Evolutionary conservation across 2,888 invertebrate species (phyloP), one percentile per base, ranked within the genome.

Genomic region (Myathropa florea): DNA sequence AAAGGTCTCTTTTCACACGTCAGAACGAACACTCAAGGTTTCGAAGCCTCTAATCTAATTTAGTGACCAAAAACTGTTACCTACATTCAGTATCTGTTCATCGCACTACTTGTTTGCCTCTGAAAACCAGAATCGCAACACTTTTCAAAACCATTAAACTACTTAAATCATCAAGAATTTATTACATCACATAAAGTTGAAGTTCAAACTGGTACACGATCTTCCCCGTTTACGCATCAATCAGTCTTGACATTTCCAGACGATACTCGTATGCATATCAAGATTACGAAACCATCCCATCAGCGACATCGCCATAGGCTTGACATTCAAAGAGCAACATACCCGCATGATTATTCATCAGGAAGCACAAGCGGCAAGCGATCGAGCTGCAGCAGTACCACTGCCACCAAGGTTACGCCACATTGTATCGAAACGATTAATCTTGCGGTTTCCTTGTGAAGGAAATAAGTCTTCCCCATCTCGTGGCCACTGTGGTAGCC

Each of bases 381-480:
- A 28, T 30, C 28, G 68, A 18, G 9, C 60, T 46, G 60, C 39
- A 60, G 10, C 57, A 12, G 23, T 21, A n/a, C 28, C 0, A n/a
- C 23, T 73, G 71, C 12, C 71, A 73, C 26, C 12, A 63, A 57
- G 30, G 60, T 80, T 72, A 14, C 60, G 3, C 28, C 57, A 60
- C 21, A n/a, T 61, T 7, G 14, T 4, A 55, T 36, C 33, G n/a
- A n/a, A n/a, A 36, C 24, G 12, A 76, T 70, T 26, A 76, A 71
- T 76, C 81, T 53, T 63, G 36, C 46, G 53, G 53, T 21, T 60
- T 60, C 46, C 64, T 64, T 28, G 33, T 64, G 24, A 23, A 14
- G 21, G n/a, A 57, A 70, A 75, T 81, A 64, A 70, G 57, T 81
- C 75, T 59, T 26, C 2, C 7, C 24, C n/a, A 28, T 30, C 67